These are phyloP conservation scores for Calcarius lapponicus DNA, from an alignment of 2,797 vertebrate species.

Conservation along the genomic window DNA sequence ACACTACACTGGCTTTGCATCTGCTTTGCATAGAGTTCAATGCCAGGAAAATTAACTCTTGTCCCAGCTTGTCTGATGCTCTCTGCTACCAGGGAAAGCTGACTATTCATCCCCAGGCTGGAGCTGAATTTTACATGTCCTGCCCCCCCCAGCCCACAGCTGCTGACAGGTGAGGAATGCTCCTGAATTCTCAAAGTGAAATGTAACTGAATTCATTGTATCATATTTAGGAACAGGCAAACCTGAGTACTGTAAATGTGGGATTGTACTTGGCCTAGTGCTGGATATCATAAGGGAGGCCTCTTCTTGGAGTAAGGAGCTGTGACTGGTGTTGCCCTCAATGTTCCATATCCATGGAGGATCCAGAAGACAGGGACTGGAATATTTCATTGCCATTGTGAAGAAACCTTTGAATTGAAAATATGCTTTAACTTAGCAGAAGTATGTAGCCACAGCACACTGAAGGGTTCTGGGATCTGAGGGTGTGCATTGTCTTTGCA, in stretches of 20 bases:
- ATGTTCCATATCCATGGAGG: neutral
- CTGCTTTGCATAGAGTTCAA: conserved; percentile 31
- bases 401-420: neutral
- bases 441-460: neutral
- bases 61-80: conserved; percentile 19
- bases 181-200: neutral
- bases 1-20: neutral
- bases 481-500: neutral
- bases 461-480: neutral
- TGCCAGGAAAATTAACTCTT: conserved; percentile 39
- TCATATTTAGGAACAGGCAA: neutral
- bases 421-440: neutral
- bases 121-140: neutral
- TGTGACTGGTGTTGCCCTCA: neutral
- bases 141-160: neutral
- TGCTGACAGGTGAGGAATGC: neutral
- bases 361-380: neutral
- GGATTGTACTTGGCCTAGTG: neutral
- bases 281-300: neutral
- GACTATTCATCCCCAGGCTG: neutral
- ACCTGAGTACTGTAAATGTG: neutral
- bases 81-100: neutral
- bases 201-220: neutral
- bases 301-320: neutral
- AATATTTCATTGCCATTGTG: neutral